Conservation (phyloP, 1,140 invertebrate species). For the Drosophila murphyi region DNA sequence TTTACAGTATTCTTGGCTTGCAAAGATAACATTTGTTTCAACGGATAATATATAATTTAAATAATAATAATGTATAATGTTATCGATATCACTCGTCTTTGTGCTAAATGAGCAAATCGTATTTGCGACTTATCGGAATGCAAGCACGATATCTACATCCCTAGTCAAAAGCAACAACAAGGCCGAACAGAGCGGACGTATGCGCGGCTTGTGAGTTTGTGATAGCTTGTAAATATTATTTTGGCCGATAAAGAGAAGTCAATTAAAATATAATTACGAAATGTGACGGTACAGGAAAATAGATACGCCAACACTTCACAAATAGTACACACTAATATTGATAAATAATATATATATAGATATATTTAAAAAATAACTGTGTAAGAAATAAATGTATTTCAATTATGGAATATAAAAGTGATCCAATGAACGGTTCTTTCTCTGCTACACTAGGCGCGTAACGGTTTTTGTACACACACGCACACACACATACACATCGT, state of each 20-base stretch:
- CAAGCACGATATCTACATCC: slow-evolving; percentile 8
- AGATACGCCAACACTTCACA: slow-evolving; percentile 3
- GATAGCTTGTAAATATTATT: slow-evolving; percentile 34
- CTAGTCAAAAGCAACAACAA: slow-evolving; percentile 48
- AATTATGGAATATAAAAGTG: slow-evolving; percentile 23
- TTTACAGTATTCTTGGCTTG: no score
- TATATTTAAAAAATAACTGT: slow-evolving; percentile 19
- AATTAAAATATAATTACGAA: slow-evolving; percentile 20
- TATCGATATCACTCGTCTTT: background rate
- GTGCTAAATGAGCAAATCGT: background rate
- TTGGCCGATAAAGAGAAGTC: slow-evolving; percentile 4
- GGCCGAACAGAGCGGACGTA: slow-evolving; percentile 32
- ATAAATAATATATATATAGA: background rate
- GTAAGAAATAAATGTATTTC: background rate
- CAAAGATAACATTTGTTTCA: no score
- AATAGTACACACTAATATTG: slow-evolving; percentile 17
- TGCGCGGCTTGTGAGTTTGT: slow-evolving; percentile 30
- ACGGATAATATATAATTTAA: background rate
- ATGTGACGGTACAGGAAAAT: slow-evolving; percentile 20
- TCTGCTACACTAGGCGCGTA: slow-evolving; percentile 33
- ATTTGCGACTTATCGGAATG: slow-evolving; percentile 4
- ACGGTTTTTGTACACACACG: slow-evolving; percentile 36
- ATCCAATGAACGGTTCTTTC: slow-evolving; percentile 40
- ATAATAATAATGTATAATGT: background rate
- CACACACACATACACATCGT: background rate